Evolutionary conservation across 2,888 invertebrate species (phyloP).

Genomic region (Ornithoptera alexandrae): DNA sequence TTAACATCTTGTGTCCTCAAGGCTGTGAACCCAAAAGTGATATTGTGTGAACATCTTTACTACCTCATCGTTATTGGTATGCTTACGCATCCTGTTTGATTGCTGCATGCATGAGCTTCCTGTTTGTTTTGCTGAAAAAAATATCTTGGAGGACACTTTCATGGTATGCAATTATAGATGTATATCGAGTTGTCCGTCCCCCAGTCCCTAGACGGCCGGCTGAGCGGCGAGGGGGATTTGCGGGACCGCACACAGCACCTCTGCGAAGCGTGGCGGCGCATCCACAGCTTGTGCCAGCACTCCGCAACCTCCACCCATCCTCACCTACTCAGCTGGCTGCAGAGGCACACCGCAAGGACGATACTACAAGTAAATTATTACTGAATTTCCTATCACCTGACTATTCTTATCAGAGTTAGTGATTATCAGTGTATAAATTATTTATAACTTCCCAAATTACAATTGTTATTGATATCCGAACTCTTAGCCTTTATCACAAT

Average conservation of each 20-base stretch:
- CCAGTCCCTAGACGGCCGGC: slow-evolving; percentile 62
- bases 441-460: too few relatives aligned
- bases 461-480: too few relatives aligned
- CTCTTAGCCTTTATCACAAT: not conserved
- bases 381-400: too few relatives aligned
- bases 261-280: slow-evolving; percentile 66
- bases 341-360: slow-evolving; percentile 62
- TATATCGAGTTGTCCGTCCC: not conserved
- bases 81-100: too few relatives aligned
- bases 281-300: slow-evolving; percentile 66
- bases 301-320: slow-evolving; percentile 60
- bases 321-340: slow-evolving; percentile 64
- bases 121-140: too few relatives aligned
- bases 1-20: too few relatives aligned
- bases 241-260: slow-evolving; percentile 56
- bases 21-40: too few relatives aligned
- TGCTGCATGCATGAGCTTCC: too few relatives aligned
- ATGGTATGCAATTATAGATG: not conserved
- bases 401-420: not conserved
- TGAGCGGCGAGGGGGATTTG: slow-evolving; percentile 51
- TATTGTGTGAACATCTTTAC: too few relatives aligned
- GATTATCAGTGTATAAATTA: too few relatives aligned
- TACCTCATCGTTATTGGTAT: too few relatives aligned
- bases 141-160: too few relatives aligned
- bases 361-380: slow-evolving; percentile 55